Evolutionary conservation across 2,888 invertebrate species (phyloP), one percentile per base, ranked within the genome.

Genomic region (Aromia moschata): DNA sequence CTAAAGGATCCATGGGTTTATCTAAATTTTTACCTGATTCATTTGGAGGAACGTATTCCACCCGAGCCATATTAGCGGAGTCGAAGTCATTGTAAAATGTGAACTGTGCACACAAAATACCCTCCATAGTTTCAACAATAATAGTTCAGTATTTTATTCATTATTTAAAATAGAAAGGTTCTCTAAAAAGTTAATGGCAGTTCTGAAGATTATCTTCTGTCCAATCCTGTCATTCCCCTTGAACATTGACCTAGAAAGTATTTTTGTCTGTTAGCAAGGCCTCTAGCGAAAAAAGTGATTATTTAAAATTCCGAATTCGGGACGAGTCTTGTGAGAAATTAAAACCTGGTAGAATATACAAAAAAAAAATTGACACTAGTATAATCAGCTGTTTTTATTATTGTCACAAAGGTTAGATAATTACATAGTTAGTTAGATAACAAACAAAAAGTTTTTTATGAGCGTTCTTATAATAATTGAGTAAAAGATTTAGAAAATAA

Each of bases 71-170:
- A 83, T 96, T 96, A 58, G 93, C 94, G 38, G 94, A 95, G 81
- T 95, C 95, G 83, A 95, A 94, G 79, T 92, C 90, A 71, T 93
- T 91, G 71, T 89, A 88, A 82, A 96, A 94, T 71, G 86, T 84
- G 81, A 94, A 91, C 71, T 89, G 90, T 72, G 87, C 90, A 78
- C 89, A 87, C 74, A 84, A 84, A 70, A 89, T 80, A 67, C 80
- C 81, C 57, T 83, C 83, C 73, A 80, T 79, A 60, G 61, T 62
- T 54, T 60, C 53, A 46, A 41, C 31, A 12, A 15, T 30, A 30
- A 52, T 41, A 52, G 17, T 41, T 41, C 37, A 41, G 31, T 41
- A 15, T 30, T 10, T 3, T 16, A 14, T 12, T 52, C 52, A 49
- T 49, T 38, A 52, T 45, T 51, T 30, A 30, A 52, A 17, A 12